A percentile compares a stretch with the other conserved stretches of the same genome.
Evolutionary conservation across 2,888 invertebrate species (phyloP).

Genomic region (Pycnomerus fuliginosus): DNA sequence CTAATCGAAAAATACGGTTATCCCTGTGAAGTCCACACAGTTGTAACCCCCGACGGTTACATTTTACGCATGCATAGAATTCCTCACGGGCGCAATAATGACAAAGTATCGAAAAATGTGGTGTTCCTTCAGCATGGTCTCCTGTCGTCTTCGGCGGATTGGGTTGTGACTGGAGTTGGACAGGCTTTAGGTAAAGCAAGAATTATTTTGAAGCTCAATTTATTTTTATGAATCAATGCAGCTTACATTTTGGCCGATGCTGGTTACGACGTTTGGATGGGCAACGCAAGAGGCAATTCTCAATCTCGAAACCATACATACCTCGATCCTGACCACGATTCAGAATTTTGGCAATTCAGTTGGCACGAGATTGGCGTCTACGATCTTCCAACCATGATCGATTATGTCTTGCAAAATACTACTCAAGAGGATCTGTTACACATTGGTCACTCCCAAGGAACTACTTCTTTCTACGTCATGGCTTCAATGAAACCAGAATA

Average conservation of each 20-base stretch:
- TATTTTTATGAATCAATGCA: too few species aligned
- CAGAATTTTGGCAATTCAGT: conserved; percentile 56
- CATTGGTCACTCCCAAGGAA: conserved; percentile 80
- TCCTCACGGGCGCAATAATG: too few species aligned
- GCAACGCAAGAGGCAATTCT: conserved; percentile 38
- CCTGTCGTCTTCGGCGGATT: too few species aligned
- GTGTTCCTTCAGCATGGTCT: too few species aligned
- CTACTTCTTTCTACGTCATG: conserved; percentile 69
- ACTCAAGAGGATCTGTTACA: conserved; percentile 66
- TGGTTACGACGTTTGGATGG: conserved; percentile 44
- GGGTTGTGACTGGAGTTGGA: too few species aligned
- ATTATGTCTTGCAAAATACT: conserved; percentile 64
- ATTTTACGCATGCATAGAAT: too few species aligned
- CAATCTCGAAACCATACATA: conserved; percentile 33
- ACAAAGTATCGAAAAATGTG: too few species aligned
- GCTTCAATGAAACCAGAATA: conserved; percentile 64
- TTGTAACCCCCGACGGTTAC: too few species aligned
- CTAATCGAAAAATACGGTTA: too few species aligned
- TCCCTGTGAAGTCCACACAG: too few species aligned
- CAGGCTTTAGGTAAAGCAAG: too few species aligned
- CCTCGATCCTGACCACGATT: conserved; percentile 41
- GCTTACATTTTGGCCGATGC: conserved; percentile 38
- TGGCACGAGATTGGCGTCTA: conserved; percentile 80
- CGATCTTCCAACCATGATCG: conserved; percentile 83
- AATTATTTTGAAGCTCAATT: too few species aligned